Evolutionary conservation across 2,797 vertebrate species (phyloP), one percentile per base, ranked within the genome.

Genomic region (Arrhamphus sclerolepis): DNA sequence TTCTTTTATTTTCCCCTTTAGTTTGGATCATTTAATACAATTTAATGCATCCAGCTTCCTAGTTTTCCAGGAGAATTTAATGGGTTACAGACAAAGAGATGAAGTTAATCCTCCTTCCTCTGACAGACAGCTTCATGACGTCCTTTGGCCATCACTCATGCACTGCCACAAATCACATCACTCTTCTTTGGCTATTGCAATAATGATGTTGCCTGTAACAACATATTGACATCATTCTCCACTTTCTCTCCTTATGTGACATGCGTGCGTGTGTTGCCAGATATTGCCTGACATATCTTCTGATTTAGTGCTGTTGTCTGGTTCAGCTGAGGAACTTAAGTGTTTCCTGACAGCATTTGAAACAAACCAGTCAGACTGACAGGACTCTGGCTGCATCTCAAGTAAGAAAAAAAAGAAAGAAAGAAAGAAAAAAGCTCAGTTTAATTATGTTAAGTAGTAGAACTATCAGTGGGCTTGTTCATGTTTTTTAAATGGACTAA

Each of bases 301-400:
- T 81, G 52, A 77, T 79, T 89, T 85, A 72, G 60, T 88, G 77
- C 83, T 67, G 72, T 63, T 50, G 17, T 70, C 83, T 75, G 63
- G 80, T 75, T 89, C 74, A 38, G 78, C 81, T 56, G 9, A 2
- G 31, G 31, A 34, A 34, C 31, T 11, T 34, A 79, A 78, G 59
- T 66, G 77, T 57, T 87, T 90, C 78, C 72, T 89, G 64, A 83
- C 63, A 77, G 66, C 55, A 73, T 91, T 86, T 84, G 82, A 87
- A 82, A 90, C 74, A 77, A 91, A 56, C 67, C 77, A 75, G 38
- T 67, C 54, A 34, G 31, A 34, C 31, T 11, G 31, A 34, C 31
- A 34, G 31, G 31, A 13, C 31, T 34, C 31, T 34, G 18, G 14
- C 13, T 20, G 9, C 14, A 1, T 86, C 83, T 80, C 61, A 74